Evolutionary conservation across 2,797 vertebrate genomes (phyloP), one percentile per base, ranked within the genome.

Genomic region (Cuculus canorus): DNA sequence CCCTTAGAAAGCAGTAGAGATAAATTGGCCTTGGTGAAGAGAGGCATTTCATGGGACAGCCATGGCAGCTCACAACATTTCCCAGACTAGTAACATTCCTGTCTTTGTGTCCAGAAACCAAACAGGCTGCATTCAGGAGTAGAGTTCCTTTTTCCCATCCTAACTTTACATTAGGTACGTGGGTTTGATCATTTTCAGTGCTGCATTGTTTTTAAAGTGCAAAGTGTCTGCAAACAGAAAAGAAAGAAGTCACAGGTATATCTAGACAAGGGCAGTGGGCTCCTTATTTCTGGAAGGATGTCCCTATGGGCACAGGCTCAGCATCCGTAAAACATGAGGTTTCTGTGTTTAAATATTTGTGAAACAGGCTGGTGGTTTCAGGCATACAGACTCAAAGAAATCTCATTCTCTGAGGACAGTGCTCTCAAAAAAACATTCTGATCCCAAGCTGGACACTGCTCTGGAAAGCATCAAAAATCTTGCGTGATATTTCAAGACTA

Each of bases 391-490:
- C 64, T 60, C 72, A 65, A 28, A 84, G 21, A 2, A 77, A 63
- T 37, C 52, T 70, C 24, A 21, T 70, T 87, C 53, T 89, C 65
- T 0, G 0, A 87, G 80, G 63, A 48, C 11, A 57, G 16, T 2
- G 9, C 13, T 86, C 85, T 90, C 50, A 75, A 53, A 94, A 45
- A 59, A 33, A 41, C 23, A 32, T 18, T 43, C 57, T 18, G 8
- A 60, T 90, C 60, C 33, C 66, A 82, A 64, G 77, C 37, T 2
- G 86, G 94, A 88, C 85, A 19, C 21, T 54, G 43, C 64, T 82
- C 83, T 95, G 92, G 78, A 88, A 95, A 86, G 25, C 61, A 96
- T 91, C 28, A 72, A 22, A 88, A 84, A 18, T 41, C 32, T 25
- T 81, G 54, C 28, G 0, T 86, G 91, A 76, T 82, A 22, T 92